Evolutionary conservation across 2,888 invertebrate genomes (phyloP).

Genomic region (Pseudoips prasinana): DNA sequence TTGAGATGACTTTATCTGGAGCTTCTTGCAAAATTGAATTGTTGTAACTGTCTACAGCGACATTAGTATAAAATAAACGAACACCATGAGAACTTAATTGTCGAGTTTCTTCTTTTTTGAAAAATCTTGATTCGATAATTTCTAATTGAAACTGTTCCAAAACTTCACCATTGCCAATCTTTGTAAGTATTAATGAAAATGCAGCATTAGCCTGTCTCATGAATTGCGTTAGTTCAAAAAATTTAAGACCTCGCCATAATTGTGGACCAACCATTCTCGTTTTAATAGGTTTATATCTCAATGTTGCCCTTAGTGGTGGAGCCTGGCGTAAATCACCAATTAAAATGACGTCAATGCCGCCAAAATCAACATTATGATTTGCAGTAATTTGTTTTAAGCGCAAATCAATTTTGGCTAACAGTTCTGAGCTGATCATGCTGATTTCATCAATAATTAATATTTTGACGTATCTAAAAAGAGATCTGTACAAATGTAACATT

Average conservation of each 20-base stretch:
- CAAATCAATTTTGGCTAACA: slow-evolving; percentile 33
- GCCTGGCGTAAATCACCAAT: slow-evolving; percentile 32
- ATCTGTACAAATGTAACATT: slow-evolving; percentile 14
- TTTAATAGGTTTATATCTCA: slow-evolving; percentile 7
- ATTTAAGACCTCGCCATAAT: slow-evolving; percentile 19
- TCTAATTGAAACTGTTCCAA: slow-evolving; percentile 12
- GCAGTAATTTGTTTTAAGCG: slow-evolving; percentile 46
- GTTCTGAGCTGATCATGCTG: slow-evolving; percentile 45
- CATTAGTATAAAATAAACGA: slow-evolving; percentile 20
- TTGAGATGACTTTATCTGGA: slow-evolving; percentile 16
- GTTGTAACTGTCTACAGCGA: slow-evolving; percentile 16
- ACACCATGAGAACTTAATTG: slow-evolving; percentile 20
- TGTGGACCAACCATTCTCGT: slow-evolving; percentile 9
- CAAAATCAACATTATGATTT: slow-evolving; percentile 20
- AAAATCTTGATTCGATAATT: slow-evolving; percentile 17
- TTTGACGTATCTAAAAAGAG: slow-evolving; percentile 35
- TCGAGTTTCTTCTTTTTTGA: slow-evolving; percentile 10
- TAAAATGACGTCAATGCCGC: slow-evolving; percentile 27
- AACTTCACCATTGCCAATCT: slow-evolving; percentile 22
- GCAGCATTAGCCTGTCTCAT: slow-evolving; percentile 20
- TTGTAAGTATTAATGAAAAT: slow-evolving; percentile 20
- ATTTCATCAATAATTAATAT: slow-evolving; percentile 50
- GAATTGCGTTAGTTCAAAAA: slow-evolving; percentile 18
- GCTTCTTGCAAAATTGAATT: slow-evolving; percentile 7
- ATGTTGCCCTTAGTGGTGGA: slow-evolving; percentile 37